Evolutionary conservation across 2,888 invertebrate genomes (phyloP).

Genomic region (Oscheius sp.): DNA sequence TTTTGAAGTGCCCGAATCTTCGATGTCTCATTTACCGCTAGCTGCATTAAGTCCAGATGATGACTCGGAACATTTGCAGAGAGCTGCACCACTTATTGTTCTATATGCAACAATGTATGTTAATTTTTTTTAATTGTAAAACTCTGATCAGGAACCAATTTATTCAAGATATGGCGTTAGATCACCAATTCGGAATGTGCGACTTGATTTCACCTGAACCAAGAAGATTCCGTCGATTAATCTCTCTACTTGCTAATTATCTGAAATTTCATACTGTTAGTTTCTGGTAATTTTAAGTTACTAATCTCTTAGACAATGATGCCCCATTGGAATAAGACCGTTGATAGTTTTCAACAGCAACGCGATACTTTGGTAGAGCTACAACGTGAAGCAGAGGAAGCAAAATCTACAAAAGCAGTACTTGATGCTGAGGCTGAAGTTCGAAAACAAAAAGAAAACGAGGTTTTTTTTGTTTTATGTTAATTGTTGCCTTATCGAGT

Average conservation of each 20-base stretch:
- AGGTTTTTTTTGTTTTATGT: background rate
- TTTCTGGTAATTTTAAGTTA: background rate
- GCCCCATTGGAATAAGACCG: background rate
- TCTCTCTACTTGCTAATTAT: background rate
- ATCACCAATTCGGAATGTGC: background rate
- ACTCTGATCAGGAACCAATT: background rate
- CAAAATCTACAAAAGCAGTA: background rate
- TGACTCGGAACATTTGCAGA: background rate
- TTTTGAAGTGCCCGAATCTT: background rate
- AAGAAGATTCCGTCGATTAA: background rate
- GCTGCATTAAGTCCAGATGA: background rate
- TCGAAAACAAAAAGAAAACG: conserved; percentile 1
- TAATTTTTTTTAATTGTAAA: background rate
- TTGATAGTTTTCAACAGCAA: background rate
- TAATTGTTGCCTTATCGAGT: too few relatives aligned
- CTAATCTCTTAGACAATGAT: conserved; percentile 3
- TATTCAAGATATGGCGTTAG: background rate
- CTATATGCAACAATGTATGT: background rate
- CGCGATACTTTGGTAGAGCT: background rate
- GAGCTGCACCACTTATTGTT: background rate
- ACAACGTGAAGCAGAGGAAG: background rate
- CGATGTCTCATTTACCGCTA: background rate
- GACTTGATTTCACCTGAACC: background rate
- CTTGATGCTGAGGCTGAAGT: background rate
- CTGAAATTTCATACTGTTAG: background rate